Base-by-base conservation (phyloP, 2,113 vertebrate genomes). In the Hippolais icterina region DNA sequence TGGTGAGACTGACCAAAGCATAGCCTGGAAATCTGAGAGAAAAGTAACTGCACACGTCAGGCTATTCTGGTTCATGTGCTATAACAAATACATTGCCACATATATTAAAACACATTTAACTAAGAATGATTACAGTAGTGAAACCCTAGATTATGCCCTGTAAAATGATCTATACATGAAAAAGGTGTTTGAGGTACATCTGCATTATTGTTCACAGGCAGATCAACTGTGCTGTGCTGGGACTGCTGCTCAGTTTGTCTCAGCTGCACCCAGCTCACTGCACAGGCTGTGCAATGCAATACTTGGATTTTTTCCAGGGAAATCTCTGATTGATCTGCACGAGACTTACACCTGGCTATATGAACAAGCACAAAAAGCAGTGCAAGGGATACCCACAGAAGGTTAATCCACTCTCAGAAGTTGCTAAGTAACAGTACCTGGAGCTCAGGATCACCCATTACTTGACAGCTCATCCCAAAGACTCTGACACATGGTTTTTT, bases 381-480 rank as follows among this genome's bases (percentile, higher is more conserved):
- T 25, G 41, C 81, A 91, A 79, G 49, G 53, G 86, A 82, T 93
- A 77, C 56, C 72, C 69, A 53, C 31, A 41, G 89, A 96, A 94
- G 72, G 86, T 94, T 93, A 94, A 96, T 96, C 64, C 86, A 19
- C 81, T 64, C 72, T 90, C 90, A 92, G 80, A 95, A 96, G 90
- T 94, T 92, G 96, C 96, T 94, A 94, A 95, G 92, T 96, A 94
- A 94, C 90, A 65, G 72, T 42, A 90, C 77, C 60, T 68, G 42
- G 66, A 72, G 64, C 76, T 90, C 72, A 84, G 72, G 86, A 92
- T 95, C 90, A 60, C 86, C 88, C 87, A 93, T 87, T 94, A 76
- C 83, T 78, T 0, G 3, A 92, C 86, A 93, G 83, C 69, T 96
- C 80, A 90, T 84, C 88, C 69, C 66, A 50, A 89, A 94, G 83